Conservation (phyloP, 2,113 vertebrate genomes). For the Nothobranchius furzeri region DNA sequence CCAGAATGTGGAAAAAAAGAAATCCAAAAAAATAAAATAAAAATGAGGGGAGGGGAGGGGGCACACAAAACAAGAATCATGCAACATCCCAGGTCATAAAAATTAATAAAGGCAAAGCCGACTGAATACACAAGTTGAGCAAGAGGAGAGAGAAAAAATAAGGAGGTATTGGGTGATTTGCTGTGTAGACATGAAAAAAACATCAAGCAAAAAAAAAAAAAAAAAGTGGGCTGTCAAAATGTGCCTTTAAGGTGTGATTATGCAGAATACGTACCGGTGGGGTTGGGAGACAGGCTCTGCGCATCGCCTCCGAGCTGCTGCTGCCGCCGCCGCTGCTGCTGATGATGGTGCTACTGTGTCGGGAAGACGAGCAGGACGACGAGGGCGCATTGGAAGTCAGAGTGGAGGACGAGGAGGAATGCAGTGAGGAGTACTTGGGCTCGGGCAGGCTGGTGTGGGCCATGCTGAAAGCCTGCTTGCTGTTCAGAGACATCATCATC, state of each 20-base stretch:
- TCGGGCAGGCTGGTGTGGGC: slow-evolving; percentile 91
- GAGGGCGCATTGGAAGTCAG: slow-evolving; percentile 82
- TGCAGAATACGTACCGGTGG: slow-evolving; percentile 96
- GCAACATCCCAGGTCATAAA: slow-evolving; percentile 94
- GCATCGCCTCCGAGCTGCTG: slow-evolving; percentile 90
- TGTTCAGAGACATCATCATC: slow-evolving; percentile 99
- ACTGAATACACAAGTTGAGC: slow-evolving; percentile 88
- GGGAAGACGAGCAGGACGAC: slow-evolving; percentile 83
- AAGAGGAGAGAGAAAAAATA: slow-evolving; percentile 69
- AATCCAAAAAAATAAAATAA: slow-evolving; percentile 60
- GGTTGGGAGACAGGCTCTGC: slow-evolving; percentile 93
- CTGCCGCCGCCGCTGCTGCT: slow-evolving; percentile 79
- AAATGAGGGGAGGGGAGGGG: slow-evolving; percentile 42
- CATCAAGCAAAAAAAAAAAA: slow-evolving; percentile 82
- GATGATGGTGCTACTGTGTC: slow-evolving; percentile 80
- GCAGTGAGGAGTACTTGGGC: slow-evolving; percentile 92
- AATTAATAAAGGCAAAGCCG: slow-evolving; percentile 91
- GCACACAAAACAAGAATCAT: slow-evolving; percentile 84
- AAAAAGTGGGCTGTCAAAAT: slow-evolving; percentile 87
- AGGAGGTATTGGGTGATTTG: slow-evolving; percentile 91
- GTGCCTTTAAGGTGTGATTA: slow-evolving; percentile 90
- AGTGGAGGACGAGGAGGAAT: slow-evolving; percentile 87
- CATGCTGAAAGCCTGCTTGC: slow-evolving; percentile 95
- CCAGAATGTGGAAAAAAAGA: slow-evolving; percentile 82
- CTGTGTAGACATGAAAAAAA: slow-evolving; percentile 90